Percentiles rank a stretch among this genome's conserved stretches.
phyloP scores from a whole-genome alignment of 2,888 invertebrate species.

The Tetragnatha montana region DNA sequence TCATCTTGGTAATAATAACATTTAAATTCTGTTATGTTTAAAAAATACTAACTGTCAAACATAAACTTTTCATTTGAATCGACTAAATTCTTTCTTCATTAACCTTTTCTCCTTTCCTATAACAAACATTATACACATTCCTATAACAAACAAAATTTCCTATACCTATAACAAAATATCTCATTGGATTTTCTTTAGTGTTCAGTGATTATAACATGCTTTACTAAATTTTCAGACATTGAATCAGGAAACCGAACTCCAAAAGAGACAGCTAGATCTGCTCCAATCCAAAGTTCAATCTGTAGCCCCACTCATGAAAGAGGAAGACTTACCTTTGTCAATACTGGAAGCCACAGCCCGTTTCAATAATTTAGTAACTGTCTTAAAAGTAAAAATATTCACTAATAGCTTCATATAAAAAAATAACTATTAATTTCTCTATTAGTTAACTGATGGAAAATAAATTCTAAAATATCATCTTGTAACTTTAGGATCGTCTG shows the following conservation, averaged over 20 bases:
- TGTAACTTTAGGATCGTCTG: conserved; percentile 47
- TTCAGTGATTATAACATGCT: background rate
- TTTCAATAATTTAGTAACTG: conserved; percentile 42
- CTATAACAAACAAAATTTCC: background rate
- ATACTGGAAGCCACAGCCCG: conserved; percentile 65
- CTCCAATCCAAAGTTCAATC: conserved; percentile 91
- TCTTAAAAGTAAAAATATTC: conserved; percentile 50
- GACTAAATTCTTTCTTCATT: background rate
- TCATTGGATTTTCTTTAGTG: background rate
- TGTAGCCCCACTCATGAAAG: conserved; percentile 77
- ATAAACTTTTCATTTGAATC: background rate
- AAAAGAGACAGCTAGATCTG: conserved; percentile 92
- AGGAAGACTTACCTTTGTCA: conserved; percentile 57
- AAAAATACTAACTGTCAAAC: background rate
- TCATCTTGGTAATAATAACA: background rate
- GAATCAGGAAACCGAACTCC: conserved; percentile 91
- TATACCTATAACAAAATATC: background rate
- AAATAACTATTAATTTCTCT: background rate
- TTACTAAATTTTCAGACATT: conserved; percentile 79
- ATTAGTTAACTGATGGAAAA: background rate
- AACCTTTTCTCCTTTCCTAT: background rate
- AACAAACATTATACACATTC: background rate
- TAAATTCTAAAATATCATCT: background rate
- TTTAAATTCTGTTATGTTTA: background rate
- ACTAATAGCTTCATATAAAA: background rate